Conservation (phyloP, 2,797 vertebrate species). For the Sarcoramphus papa region DNA sequence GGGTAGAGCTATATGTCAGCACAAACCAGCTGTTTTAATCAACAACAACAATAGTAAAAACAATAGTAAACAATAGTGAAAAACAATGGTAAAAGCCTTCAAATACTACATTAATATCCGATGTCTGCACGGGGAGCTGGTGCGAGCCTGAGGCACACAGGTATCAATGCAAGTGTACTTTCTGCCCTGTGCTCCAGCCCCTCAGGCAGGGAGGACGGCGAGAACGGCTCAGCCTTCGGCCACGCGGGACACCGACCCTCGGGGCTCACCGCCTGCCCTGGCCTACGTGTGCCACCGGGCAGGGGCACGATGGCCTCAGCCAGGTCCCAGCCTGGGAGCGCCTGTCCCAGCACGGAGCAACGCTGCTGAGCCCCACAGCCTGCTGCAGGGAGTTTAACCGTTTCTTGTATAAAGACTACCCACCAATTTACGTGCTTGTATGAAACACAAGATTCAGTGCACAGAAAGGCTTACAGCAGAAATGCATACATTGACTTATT, state of each 20-base stretch:
- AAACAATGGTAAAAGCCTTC: neutral
- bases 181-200: neutral
- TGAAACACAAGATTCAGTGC: neutral
- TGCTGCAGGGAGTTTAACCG: neutral
- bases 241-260: rapidly evolving
- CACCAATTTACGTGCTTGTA: rapidly evolving
- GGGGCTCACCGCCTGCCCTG: neutral
- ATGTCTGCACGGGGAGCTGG: neutral
- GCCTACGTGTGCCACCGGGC: rapidly evolving
- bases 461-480: neutral
- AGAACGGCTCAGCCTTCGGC: neutral
- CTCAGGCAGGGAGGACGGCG: neutral
- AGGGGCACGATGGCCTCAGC: rapidly evolving
- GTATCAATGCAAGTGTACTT: rapidly evolving
- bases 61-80: neutral
- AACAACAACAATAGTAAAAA: neutral
- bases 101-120: neutral
- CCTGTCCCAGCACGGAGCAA: neutral
- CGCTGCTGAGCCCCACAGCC: rapidly evolving
- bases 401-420: neutral
- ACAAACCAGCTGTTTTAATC: neutral
- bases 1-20: neutral
- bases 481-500: rapidly evolving
- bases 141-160: rapidly evolving
- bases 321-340: neutral